These are phyloP conservation scores for Neostethus bicornis DNA, from an alignment of 2,797 vertebrate genomes.

Conservation along the genomic window DNA sequence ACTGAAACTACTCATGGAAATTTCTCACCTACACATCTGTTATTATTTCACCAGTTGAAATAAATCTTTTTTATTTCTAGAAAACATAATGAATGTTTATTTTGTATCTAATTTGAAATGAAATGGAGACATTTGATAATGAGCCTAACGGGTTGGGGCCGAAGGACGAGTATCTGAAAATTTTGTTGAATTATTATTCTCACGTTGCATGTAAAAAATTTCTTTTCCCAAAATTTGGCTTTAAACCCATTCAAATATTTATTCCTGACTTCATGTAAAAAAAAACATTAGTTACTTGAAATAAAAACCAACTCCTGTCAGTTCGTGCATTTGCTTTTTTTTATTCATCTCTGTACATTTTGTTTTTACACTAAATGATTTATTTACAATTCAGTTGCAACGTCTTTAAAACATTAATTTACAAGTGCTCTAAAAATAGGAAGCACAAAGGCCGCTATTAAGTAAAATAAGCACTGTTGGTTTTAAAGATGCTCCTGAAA, in stretches of 20 bases:
- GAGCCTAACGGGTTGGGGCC: too few relatives aligned
- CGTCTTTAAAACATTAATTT: constrained; percentile 58
- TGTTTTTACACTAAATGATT: constrained; percentile 14
- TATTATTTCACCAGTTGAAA: constrained; percentile 34
- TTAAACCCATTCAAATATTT: constrained; percentile 56
- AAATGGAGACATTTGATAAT: too few relatives aligned
- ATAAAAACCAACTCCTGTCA: constrained; percentile 68
- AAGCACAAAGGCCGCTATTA: constrained; percentile 4
- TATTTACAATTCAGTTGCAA: constrained; percentile 31
- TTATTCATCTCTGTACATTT: constrained; percentile 29
- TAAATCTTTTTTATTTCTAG: constrained; percentile 35
- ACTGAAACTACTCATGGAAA: constrained; percentile 45
- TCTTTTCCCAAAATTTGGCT: constrained; percentile 41
- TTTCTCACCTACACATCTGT: constrained; percentile 41
- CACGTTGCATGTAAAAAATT: constrained; percentile 18
- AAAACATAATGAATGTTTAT: constrained; percentile 19
- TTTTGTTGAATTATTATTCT: background rate
- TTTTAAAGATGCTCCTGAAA: constrained; percentile 24
- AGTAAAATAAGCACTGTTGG: constrained; percentile 35
- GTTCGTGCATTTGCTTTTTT: constrained; percentile 18
- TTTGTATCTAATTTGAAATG: constrained; percentile 40
- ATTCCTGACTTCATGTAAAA: constrained; percentile 63
- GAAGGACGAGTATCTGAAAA: too few relatives aligned
- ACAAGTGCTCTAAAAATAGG: constrained; percentile 57
- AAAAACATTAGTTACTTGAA: constrained; percentile 62